Conservation (phyloP, 2,113 vertebrate genomes). For the Dipodomys ordii region DNA sequence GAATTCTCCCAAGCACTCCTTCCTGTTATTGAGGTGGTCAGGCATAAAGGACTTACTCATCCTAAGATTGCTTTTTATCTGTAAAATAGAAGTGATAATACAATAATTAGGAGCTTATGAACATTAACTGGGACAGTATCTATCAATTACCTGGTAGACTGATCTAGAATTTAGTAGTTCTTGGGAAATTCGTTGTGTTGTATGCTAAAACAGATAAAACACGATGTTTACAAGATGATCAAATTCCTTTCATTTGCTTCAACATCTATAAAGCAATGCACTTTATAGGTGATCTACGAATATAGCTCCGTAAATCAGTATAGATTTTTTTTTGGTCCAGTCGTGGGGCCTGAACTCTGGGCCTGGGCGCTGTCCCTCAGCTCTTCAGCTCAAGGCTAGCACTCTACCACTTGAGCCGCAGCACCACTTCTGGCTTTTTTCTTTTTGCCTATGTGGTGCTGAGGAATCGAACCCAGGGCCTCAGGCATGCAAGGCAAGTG, state of each 20-base stretch:
- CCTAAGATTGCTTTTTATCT: background rate
- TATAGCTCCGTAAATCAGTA: background rate
- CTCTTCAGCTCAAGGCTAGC: too few species aligned
- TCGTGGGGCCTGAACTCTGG: too few species aligned
- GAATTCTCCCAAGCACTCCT: background rate
- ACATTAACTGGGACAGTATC: background rate
- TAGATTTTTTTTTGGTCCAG: background rate
- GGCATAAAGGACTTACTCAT: background rate
- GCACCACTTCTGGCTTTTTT: too few species aligned
- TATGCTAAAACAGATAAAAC: background rate
- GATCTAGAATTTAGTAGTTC: background rate
- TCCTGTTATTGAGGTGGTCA: background rate
- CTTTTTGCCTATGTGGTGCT: too few species aligned
- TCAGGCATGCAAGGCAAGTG: too few species aligned
- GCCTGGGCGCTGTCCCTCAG: too few species aligned
- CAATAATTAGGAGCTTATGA: background rate
- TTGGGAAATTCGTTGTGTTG: background rate
- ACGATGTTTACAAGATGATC: background rate
- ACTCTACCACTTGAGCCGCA: too few species aligned
- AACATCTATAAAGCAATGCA: background rate
- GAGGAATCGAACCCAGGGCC: too few species aligned
- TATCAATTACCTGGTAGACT: background rate
- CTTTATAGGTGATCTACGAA: background rate
- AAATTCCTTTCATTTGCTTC: constrained; percentile 5
- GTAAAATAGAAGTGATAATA: background rate